These are phyloP conservation scores for Melieria omissa DNA, from an alignment of 2,888 invertebrate genomes.

Conservation along the genomic window DNA sequence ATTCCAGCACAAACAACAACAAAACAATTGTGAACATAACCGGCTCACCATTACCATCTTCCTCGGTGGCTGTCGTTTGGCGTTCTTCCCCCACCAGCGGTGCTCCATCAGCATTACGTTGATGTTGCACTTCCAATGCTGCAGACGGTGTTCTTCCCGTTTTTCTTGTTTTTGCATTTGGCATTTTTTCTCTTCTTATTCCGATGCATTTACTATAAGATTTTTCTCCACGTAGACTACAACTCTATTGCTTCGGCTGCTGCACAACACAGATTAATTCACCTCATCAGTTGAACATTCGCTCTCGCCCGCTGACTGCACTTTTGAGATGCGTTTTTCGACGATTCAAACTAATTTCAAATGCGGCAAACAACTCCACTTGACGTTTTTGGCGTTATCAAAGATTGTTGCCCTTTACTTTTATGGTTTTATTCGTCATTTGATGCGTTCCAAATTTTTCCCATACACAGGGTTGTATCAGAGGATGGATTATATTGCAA, in stretches of 20 bases:
- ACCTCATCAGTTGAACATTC: constrained; percentile 3
- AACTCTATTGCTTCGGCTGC: not conserved
- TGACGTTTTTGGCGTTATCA: constrained; percentile 32
- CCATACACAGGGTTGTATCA: constrained; percentile 3
- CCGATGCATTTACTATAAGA: constrained; percentile 2
- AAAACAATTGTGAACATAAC: not conserved
- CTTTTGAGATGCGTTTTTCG: constrained; percentile 13
- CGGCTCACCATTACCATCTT: not conserved
- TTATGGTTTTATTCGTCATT: constrained; percentile 2
- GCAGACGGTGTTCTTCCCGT: constrained; percentile 21
- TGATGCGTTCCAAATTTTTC: too few species aligned
- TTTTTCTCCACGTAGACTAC: constrained; percentile 3
- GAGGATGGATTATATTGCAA: too few species aligned
- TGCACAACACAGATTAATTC: not conserved
- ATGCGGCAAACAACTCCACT: constrained; percentile 3
- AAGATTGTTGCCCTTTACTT: constrained; percentile 25
- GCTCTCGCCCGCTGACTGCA: constrained; percentile 22
- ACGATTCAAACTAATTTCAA: constrained; percentile 23
- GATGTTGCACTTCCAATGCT: constrained; percentile 23
- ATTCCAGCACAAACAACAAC: not conserved
- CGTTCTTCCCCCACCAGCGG: not conserved
- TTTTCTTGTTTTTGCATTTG: constrained; percentile 43
- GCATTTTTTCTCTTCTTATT: constrained; percentile 31
- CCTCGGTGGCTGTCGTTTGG: not conserved
- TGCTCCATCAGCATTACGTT: constrained; percentile 12